Conservation (phyloP, 2,797 vertebrate genomes). For the Melopsittacus undulatus region DNA sequence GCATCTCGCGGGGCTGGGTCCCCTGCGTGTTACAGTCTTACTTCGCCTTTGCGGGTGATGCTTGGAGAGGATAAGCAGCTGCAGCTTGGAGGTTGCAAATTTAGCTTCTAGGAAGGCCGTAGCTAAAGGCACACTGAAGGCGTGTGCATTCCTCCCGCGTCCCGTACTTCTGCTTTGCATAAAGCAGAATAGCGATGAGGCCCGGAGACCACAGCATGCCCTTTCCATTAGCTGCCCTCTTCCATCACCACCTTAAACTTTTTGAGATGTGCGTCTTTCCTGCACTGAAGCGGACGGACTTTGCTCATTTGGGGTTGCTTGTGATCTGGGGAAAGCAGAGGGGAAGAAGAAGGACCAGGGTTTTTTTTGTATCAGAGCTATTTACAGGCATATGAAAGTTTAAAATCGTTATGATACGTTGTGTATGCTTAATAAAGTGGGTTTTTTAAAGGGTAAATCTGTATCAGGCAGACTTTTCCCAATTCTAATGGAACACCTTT, state of each 20-base stretch:
- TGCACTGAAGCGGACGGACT: not conserved
- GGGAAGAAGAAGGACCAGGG: not conserved
- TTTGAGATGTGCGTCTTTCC: not conserved
- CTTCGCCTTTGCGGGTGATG: not conserved
- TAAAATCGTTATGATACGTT: not conserved
- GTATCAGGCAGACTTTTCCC: not conserved
- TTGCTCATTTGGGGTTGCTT: not conserved
- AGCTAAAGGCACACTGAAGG: not conserved
- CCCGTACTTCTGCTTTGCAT: not conserved
- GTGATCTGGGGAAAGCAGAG: not conserved
- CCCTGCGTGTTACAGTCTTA: not conserved
- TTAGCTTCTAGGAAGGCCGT: not conserved
- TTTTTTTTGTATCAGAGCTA: not conserved
- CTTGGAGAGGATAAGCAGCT: not conserved
- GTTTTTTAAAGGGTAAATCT: not conserved
- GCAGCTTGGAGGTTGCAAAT: not conserved
- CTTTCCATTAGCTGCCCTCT: not conserved
- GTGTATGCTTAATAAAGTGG: not conserved
- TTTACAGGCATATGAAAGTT: not conserved
- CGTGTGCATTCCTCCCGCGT: not conserved
- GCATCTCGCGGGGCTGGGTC: not conserved
- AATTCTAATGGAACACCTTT: not conserved
- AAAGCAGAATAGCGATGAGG: not conserved
- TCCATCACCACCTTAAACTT: not conserved
- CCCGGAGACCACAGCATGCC: not conserved